These are phyloP conservation scores for Oreochromis aureus DNA, from an alignment of 2,113 vertebrate genomes.

Conservation along the genomic window DNA sequence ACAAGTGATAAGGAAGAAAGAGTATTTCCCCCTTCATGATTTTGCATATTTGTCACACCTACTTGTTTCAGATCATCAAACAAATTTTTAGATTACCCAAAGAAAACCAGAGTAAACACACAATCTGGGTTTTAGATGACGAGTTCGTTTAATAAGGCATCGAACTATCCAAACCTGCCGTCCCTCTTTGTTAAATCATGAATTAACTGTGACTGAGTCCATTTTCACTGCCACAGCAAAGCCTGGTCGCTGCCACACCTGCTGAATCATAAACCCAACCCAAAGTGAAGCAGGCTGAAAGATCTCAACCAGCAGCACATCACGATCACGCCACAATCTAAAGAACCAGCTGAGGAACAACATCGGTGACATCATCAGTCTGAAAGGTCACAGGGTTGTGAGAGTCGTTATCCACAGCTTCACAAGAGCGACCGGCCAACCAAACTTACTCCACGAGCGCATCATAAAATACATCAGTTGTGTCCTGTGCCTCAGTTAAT, in stretches of 20 bases:
- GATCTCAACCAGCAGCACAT: not conserved
- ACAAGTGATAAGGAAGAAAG: not conserved
- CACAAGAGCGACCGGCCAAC: not conserved
- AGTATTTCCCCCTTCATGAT: not conserved
- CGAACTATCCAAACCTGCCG: fast-evolving
- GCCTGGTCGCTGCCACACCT: not conserved
- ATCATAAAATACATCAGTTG: not conserved
- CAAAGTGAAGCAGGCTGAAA: not conserved
- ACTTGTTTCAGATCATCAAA: not conserved
- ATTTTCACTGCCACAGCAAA: not conserved
- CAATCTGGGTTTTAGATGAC: not conserved
- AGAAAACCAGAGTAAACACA: not conserved
- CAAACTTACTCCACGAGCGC: not conserved
- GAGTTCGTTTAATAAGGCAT: not conserved
- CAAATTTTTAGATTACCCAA: not conserved
- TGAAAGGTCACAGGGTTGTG: not conserved
- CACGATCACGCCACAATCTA: not conserved
- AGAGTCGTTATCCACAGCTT: not conserved
- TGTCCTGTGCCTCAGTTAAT: fast-evolving
- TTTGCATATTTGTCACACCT: not conserved
- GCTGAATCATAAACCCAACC: not conserved
- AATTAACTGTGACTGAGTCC: not conserved
- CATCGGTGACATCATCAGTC: not conserved
- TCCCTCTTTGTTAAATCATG: not conserved
- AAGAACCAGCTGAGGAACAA: not conserved